A percentile compares a stretch with the other conserved stretches of the same genome.
These are phyloP conservation scores for Oligia latruncula DNA, from an alignment of 2,888 invertebrate species.

Conservation along the genomic window DNA sequence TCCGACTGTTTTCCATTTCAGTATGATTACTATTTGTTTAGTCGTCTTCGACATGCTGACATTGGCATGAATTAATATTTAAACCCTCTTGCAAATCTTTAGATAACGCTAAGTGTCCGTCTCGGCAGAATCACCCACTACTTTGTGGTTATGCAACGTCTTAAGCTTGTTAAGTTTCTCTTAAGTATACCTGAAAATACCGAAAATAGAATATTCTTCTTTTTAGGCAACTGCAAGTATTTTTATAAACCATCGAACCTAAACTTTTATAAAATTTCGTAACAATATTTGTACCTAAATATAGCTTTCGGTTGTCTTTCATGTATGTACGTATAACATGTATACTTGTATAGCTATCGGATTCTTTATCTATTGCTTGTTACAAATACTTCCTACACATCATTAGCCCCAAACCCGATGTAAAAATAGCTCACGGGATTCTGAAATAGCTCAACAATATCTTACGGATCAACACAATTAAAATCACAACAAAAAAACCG, in stretches of 20 bases:
- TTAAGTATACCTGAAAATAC: not conserved
- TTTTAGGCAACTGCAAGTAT: not conserved
- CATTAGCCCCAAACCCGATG: not conserved
- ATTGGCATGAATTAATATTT: slow-evolving; percentile 34
- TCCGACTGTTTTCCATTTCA: not conserved
- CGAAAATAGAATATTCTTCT: not conserved
- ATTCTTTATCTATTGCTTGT: not conserved
- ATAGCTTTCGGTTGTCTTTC: not conserved
- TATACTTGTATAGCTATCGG: no score
- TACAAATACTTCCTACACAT: slow-evolving; percentile 2
- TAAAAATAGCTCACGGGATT: slow-evolving; percentile 15
- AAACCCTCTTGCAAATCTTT: slow-evolving; percentile 32
- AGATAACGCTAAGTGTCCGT: slow-evolving; percentile 31
- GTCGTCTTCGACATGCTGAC: slow-evolving; percentile 35
- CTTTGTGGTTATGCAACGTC: slow-evolving; percentile 7
- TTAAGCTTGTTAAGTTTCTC: slow-evolving; percentile 6
- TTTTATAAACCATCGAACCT: not conserved
- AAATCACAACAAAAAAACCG: not conserved
- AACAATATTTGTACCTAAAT: not conserved
- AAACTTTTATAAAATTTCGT: not conserved
- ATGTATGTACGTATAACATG: not conserved
- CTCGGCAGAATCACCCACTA: slow-evolving; percentile 7
- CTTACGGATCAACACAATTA: not conserved
- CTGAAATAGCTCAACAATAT: not conserved
- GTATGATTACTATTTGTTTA: slow-evolving; percentile 17